Evolutionary conservation across 2,113 vertebrate genomes (phyloP).

Genomic region (Tragelaphus buxtoni): DNA sequence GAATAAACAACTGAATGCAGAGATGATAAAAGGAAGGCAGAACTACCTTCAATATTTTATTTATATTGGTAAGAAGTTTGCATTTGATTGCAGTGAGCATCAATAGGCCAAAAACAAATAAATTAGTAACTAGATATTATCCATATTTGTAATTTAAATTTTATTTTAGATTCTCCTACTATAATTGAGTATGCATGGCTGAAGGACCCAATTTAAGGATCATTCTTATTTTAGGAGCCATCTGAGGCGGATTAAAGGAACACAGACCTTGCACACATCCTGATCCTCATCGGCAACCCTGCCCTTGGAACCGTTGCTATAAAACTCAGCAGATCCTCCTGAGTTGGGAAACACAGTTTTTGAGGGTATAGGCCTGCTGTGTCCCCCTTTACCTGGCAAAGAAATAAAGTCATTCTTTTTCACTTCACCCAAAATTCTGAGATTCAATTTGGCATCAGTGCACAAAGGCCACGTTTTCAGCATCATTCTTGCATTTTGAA

Average conservation of each 20-base stretch:
- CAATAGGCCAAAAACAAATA: not conserved
- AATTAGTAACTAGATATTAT: not conserved
- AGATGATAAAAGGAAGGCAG: not conserved
- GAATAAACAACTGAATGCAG: not conserved
- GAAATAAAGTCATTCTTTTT: not conserved
- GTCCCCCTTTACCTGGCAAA: not conserved
- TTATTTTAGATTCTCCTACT: not conserved
- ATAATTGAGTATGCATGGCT: not conserved
- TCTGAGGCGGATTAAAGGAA: not conserved
- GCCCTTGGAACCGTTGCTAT: not conserved
- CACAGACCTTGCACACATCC: not conserved
- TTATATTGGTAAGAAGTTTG: not conserved
- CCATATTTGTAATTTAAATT: not conserved
- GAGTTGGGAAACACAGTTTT: not conserved
- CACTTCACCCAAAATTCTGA: not conserved
- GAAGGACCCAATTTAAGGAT: not conserved
- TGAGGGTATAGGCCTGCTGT: not conserved
- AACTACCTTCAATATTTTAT: not conserved
- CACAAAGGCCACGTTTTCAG: not conserved
- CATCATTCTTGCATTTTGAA: not conserved
- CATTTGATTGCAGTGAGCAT: not conserved
- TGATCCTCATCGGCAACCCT: not conserved
- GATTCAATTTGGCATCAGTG: not conserved
- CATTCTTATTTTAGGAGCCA: not conserved
- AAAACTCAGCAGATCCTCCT: not conserved